A percentile compares a stretch with the other conserved stretches of the same genome.
These are phyloP conservation scores for Melanotaenia duboulayi DNA, from an alignment of 2,113 vertebrate species.

Conservation along the genomic window DNA sequence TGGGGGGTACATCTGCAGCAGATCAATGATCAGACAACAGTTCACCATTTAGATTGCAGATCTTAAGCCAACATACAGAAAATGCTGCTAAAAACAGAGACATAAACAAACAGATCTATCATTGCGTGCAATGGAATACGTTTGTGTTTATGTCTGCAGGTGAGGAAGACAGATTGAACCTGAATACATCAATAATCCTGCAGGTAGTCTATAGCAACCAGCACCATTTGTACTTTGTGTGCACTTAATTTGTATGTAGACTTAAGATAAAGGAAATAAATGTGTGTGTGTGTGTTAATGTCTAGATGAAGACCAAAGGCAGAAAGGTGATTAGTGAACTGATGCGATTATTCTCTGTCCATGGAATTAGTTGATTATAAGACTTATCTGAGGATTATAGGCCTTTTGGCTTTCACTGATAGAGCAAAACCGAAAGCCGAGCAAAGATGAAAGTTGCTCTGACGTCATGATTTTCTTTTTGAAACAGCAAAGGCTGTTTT, in stretches of 20 bases:
- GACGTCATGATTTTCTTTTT: constrained; percentile 56
- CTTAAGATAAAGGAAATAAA: neutral
- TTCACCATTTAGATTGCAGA: neutral
- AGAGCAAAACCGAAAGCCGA: constrained; percentile 54
- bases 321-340: constrained; percentile 68
- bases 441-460: constrained; percentile 64
- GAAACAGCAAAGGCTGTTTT: constrained; percentile 40
- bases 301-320: constrained; percentile 51
- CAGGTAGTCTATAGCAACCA: neutral
- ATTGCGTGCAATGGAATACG: neutral
- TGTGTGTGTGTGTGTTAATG: constrained; percentile 5
- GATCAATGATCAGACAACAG: neutral
- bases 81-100: neutral
- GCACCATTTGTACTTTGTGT: constrained; percentile 14
- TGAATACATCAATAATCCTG: constrained; percentile 11
- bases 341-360: constrained; percentile 73
- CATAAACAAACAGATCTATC: neutral
- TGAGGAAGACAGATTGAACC: neutral
- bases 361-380: constrained; percentile 75
- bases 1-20: neutral
- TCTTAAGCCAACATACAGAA: too few relatives aligned
- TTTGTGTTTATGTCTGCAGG: neutral
- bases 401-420: constrained; percentile 70
- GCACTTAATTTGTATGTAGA: constrained; percentile 28
- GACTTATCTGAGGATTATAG: constrained; percentile 72